Conservation (phyloP, 2,888 invertebrate species). For the Serripes groenlandicus region DNA sequence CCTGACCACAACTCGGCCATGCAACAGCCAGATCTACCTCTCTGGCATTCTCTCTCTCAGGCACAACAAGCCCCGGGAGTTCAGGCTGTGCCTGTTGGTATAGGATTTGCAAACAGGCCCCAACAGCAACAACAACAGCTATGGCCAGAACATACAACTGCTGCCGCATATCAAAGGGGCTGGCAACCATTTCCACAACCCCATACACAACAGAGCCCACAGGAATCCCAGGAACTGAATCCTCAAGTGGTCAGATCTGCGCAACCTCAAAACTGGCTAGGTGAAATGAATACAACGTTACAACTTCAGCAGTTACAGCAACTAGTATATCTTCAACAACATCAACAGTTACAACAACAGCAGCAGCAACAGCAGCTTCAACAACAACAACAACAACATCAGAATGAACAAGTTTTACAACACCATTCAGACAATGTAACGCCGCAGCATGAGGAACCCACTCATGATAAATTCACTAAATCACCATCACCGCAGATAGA, state of each 20-base stretch:
- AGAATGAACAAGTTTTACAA: slow-evolving; percentile 38
- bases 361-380: slow-evolving; percentile 37
- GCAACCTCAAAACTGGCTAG: slow-evolving; percentile 61
- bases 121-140: slow-evolving; percentile 50
- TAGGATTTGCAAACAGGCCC: slow-evolving; percentile 50
- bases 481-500: slow-evolving; percentile 65
- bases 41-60: slow-evolving; percentile 57
- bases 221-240: slow-evolving; percentile 58
- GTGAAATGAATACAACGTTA: slow-evolving; percentile 59
- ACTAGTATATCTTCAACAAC: slow-evolving; percentile 42
- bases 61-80: slow-evolving; percentile 52
- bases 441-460: slow-evolving; percentile 52
- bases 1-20: slow-evolving; percentile 46
- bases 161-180: slow-evolving; percentile 47
- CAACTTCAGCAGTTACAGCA: slow-evolving; percentile 55
- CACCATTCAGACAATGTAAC: slow-evolving; percentile 58
- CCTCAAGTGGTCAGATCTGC: slow-evolving; percentile 55
- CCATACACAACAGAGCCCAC: slow-evolving; percentile 62
- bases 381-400: slow-evolving; percentile 43
- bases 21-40: slow-evolving; percentile 56
- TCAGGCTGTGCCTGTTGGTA: slow-evolving; percentile 57
- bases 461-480: slow-evolving; percentile 63
- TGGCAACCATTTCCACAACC: slow-evolving; percentile 64
- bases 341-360: slow-evolving; percentile 40
- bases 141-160: slow-evolving; percentile 45